Base-by-base conservation (phyloP, 2,113 vertebrate genomes). In the Bombycilla garrulus region DNA sequence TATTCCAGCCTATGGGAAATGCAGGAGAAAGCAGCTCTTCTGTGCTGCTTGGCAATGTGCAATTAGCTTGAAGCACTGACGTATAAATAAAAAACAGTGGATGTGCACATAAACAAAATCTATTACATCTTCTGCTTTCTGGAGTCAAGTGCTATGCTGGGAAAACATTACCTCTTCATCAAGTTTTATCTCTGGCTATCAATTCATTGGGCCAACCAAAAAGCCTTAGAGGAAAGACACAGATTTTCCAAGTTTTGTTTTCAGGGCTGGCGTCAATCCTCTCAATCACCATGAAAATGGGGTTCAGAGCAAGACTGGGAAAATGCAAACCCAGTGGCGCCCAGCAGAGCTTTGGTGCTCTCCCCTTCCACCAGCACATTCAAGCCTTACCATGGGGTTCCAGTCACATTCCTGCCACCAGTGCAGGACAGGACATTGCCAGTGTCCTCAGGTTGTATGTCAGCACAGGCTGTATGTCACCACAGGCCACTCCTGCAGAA, bases 81-180 rank as follows among this genome's bases (percentile, higher is more conserved):
- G 0, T 89, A 31, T 91, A 84, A 94, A 92, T 86, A 89, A 91
- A 70, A 78, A 66, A 38, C 84, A 58, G 58, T 6, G 81, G 83
- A 70, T 20, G 5, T 12, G 64, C 69, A 87, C 90, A 96, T 95
- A 92, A 95, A 95, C 91, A 93, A 92, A 95, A 96, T 92, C 77
- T 92, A 96, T n/a, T 81, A 90, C 50, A 5, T 54, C 87, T 89
- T 70, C 92, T 90, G 85, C 92, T 79, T 79, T 79, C 71, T 51
- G 64, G 70, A 96, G 70, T 85, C 78, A 51, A 85, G 90, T 24
- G 6, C 51, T 87, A 12, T 56, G 84, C 73, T 89, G 92, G 85
- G 88, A 94, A 94, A 94, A 66, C 87, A 60, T 61, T 85, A 79
- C 85, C 92, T 92, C 90, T 96, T 90, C 85, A 79, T 94, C 78